These are phyloP conservation scores for Chelmon rostratus DNA, from an alignment of 2,797 vertebrate genomes.

Conservation along the genomic window DNA sequence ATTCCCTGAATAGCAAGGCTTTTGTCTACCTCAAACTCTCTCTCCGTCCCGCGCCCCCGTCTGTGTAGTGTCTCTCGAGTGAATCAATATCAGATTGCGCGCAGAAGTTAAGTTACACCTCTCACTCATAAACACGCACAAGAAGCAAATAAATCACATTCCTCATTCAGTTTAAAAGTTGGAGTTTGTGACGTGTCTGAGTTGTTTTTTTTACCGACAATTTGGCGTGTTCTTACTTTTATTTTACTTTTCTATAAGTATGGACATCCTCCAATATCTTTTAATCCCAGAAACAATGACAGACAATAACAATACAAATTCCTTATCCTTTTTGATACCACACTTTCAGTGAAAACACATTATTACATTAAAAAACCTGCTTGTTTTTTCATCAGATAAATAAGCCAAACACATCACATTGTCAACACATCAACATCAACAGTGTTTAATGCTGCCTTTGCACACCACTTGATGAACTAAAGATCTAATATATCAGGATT, in stretches of 20 bases:
- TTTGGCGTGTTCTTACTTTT: background rate
- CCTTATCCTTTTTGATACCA: background rate
- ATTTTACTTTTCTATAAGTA: background rate
- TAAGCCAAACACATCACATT: background rate
- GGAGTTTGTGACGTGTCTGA: background rate
- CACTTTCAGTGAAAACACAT: background rate
- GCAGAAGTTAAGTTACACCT: slow-evolving; percentile 47
- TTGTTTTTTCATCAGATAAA: background rate
- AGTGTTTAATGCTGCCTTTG: background rate
- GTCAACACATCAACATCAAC: too few species aligned
- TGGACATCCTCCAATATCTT: background rate
- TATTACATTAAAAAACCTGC: background rate
- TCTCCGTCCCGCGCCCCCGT: slow-evolving; percentile 34
- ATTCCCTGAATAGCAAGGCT: slow-evolving; percentile 87
- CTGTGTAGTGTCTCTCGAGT: slow-evolving; percentile 50
- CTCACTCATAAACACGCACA: slow-evolving; percentile 24
- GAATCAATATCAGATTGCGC: slow-evolving; percentile 52
- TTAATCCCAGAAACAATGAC: background rate
- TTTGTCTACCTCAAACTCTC: slow-evolving; percentile 81
- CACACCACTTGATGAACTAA: background rate
- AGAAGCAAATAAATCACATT: slow-evolving; percentile 26
- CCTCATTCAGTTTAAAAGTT: background rate
- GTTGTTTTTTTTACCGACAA: background rate
- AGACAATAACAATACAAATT: background rate
- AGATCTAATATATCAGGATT: background rate